Evolutionary conservation across 2,113 vertebrate genomes (phyloP).

Genomic region (Scolopax mira): DNA sequence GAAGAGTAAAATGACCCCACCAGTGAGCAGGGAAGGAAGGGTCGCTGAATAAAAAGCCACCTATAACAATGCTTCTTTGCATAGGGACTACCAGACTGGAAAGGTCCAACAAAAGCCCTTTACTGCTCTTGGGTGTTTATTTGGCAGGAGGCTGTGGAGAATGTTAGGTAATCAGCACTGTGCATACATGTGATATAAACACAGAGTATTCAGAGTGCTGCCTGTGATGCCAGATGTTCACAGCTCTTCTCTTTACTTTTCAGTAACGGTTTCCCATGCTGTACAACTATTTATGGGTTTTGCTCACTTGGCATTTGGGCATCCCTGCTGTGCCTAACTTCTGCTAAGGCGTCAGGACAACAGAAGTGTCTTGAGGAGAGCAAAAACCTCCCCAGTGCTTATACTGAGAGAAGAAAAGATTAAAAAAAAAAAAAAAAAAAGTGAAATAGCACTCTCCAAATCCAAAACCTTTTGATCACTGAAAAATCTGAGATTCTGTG

Average conservation of each 20-base stretch:
- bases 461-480: background rate
- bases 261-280: background rate
- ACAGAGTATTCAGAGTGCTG: background rate
- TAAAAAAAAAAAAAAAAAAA: background rate
- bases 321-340: background rate
- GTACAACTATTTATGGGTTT: background rate
- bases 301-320: background rate
- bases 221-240: constrained; percentile 16
- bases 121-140: background rate
- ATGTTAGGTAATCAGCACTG: background rate
- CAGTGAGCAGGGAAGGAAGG: background rate
- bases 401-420: background rate
- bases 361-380: background rate
- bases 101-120: background rate
- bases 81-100: background rate
- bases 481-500: background rate
- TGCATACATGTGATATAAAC: background rate
- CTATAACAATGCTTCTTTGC: background rate
- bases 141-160: background rate
- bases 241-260: constrained; percentile 15
- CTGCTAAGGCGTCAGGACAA: background rate
- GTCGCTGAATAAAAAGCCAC: background rate
- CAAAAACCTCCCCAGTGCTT: background rate
- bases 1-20: background rate
- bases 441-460: background rate